Conservation (phyloP, 2,888 invertebrate species). For the Coelogynopora nodosa region DNA sequence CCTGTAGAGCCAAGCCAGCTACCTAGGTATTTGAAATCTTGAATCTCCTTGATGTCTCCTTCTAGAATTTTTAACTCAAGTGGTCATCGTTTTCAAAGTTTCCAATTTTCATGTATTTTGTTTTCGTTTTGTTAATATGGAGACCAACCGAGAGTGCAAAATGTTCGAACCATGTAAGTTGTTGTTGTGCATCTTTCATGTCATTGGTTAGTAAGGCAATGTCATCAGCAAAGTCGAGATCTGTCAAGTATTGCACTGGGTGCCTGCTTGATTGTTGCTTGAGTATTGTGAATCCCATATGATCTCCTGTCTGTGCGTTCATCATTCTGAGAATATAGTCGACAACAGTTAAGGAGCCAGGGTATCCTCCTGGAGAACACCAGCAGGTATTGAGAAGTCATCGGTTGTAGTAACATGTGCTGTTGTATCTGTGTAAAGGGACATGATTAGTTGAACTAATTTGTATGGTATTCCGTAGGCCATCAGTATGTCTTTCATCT, state of each 20-base stretch:
- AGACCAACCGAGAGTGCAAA: not conserved
- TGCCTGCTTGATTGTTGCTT: not conserved
- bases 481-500: not conserved
- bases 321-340: not conserved
- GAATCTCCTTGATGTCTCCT: not conserved
- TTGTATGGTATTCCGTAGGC: not conserved
- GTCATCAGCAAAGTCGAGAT: slow-evolving; percentile 6
- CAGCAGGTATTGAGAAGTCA: not conserved
- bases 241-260: not conserved
- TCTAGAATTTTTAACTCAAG: not conserved
- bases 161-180: not conserved
- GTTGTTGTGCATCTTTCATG: slow-evolving; percentile 5
- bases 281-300: not conserved
- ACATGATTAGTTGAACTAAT: not conserved
- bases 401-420: not conserved
- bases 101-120: slow-evolving; percentile 8
- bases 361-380: not conserved
- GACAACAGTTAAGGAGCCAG: not conserved
- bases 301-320: not conserved
- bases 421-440: not conserved
- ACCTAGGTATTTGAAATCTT: slow-evolving; percentile 11
- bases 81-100: not conserved
- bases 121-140: slow-evolving; percentile 3
- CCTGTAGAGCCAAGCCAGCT: not conserved
- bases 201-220: not conserved